These are phyloP conservation scores for Meloidogyne chitwoodi DNA, from an alignment of 1,140 invertebrate genomes.

Conservation along the genomic window DNA sequence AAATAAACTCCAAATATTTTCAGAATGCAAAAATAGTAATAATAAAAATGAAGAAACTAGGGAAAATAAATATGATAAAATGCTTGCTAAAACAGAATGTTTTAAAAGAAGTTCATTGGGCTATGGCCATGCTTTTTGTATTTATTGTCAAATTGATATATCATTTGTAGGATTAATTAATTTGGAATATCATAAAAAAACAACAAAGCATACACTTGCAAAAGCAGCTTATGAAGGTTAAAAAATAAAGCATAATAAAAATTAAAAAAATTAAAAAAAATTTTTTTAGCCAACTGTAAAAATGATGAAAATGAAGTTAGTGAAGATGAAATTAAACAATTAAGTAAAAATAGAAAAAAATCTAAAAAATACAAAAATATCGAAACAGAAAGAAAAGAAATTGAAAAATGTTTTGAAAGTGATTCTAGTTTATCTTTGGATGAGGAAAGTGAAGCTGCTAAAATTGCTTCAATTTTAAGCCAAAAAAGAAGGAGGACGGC, in stretches of 20 bases:
- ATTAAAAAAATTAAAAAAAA: too few relatives aligned
- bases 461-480: background rate
- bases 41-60: background rate
- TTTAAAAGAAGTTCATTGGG: background rate
- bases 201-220: background rate
- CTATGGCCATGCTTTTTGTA: background rate
- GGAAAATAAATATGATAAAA: background rate
- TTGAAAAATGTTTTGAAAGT: background rate
- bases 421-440: background rate
- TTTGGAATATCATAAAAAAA: background rate
- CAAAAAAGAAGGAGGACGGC: background rate
- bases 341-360: background rate
- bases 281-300: background rate
- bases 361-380: background rate
- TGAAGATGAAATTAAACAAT: background rate
- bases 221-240: background rate
- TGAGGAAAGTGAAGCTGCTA: background rate
- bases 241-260: background rate
- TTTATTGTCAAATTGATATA: background rate
- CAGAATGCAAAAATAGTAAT: background rate
- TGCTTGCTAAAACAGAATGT: background rate
- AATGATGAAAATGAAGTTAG: background rate
- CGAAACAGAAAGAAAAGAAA: background rate
- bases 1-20: background rate
- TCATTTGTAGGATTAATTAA: background rate